A percentile compares a stretch with the other conserved stretches of the same genome.
These are phyloP conservation scores for Morus bassanus DNA, from an alignment of 2,797 vertebrate species.

Conservation along the genomic window DNA sequence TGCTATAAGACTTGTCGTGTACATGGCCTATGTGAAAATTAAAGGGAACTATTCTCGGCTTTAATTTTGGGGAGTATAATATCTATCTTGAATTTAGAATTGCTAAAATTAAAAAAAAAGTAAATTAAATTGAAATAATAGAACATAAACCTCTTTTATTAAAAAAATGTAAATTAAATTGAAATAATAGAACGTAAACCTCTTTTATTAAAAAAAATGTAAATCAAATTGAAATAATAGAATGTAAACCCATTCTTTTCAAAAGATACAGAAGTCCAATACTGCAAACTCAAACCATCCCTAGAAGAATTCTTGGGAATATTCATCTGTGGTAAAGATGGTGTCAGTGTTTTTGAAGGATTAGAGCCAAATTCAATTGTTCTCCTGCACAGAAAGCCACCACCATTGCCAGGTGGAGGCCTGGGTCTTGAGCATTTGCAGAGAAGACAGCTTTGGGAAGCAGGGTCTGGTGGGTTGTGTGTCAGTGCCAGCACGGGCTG, in stretches of 20 bases:
- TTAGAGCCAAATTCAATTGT: neutral
- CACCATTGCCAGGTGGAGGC: neutral
- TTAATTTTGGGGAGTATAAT: neutral
- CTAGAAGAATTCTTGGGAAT: neutral
- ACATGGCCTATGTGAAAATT: neutral
- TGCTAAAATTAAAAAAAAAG: neutral
- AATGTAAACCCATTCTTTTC: neutral
- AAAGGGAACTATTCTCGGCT: neutral
- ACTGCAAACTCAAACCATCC: neutral
- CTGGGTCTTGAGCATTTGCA: rapidly evolving
- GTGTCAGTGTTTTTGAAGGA: neutral
- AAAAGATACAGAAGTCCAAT: neutral
- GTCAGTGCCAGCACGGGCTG: neutral
- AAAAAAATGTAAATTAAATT: neutral
- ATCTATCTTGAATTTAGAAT: neutral
- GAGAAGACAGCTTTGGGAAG: neutral
- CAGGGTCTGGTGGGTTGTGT: neutral
- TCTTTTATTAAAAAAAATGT: neutral
- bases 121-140: neutral
- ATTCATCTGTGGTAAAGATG: neutral
- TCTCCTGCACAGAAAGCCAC: neutral
- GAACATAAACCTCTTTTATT: neutral
- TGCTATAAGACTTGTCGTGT: neutral
- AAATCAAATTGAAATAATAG: neutral
- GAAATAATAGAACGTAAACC: neutral